Conservation (phyloP, 1,140 invertebrate genomes). For the Bombus cullumanus region DNA sequence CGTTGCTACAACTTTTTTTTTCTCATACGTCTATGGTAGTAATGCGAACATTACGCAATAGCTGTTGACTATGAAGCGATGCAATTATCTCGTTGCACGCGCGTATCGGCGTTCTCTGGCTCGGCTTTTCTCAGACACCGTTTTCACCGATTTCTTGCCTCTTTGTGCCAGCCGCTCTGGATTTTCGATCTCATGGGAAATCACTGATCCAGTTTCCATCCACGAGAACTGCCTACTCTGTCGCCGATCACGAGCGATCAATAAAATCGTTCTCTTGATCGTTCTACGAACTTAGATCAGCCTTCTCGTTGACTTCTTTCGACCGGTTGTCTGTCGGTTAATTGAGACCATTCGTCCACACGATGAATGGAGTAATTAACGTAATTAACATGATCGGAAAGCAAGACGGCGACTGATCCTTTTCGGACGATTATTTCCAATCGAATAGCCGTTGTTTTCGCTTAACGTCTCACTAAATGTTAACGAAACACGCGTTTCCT, state of each 20-base stretch:
- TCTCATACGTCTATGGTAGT: not conserved
- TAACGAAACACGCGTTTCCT: not conserved
- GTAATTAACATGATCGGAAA: not conserved
- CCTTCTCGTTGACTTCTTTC: not conserved
- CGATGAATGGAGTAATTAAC: not conserved
- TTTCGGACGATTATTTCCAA: not conserved
- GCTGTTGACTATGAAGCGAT: slow-evolving; percentile 39
- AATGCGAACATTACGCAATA: slow-evolving; percentile 48
- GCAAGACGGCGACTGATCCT: not conserved
- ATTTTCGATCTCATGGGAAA: slow-evolving; percentile 44
- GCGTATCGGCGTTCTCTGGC: not conserved
- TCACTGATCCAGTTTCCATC: slow-evolving; percentile 33
- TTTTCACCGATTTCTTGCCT: slow-evolving; percentile 44
- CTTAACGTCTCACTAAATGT: not conserved
- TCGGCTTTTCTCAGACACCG: slow-evolving; percentile 31
- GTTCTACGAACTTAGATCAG: not conserved
- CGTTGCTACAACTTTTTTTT: slow-evolving; percentile 13
- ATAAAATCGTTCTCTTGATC: not conserved
- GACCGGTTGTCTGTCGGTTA: too few relatives aligned
- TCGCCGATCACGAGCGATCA: not conserved
- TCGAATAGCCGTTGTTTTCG: not conserved
- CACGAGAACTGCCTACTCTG: not conserved
- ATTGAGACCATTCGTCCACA: not conserved
- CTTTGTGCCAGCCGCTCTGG: not conserved
- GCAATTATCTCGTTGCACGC: slow-evolving; percentile 41